Percentiles rank a stretch among this genome's conserved stretches.
Conservation (phyloP, 2,888 invertebrate genomes). For the Stegophylla sp. region DNA sequence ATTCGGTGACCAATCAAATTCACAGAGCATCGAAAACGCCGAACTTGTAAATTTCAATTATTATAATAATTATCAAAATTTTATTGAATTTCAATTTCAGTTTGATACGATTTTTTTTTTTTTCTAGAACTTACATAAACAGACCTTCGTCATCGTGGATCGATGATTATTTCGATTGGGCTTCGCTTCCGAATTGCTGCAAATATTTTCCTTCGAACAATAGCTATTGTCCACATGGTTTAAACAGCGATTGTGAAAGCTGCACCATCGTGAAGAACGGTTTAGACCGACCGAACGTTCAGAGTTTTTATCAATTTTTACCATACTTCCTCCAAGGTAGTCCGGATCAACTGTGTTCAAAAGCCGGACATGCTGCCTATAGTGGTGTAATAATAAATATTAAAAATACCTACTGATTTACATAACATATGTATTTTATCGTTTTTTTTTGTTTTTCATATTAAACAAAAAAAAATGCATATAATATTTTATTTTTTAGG, state of each 20-base stretch:
- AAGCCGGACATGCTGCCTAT: constrained; percentile 87
- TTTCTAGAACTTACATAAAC: constrained; percentile 81
- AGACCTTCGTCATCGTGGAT: constrained; percentile 92
- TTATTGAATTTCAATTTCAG: not conserved
- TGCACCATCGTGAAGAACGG: constrained; percentile 69
- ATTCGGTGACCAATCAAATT: constrained; percentile 80
- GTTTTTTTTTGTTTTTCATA: too few relatives aligned
- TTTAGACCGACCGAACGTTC: constrained; percentile 70
- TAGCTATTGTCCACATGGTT: constrained; percentile 72
- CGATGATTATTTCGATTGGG: constrained; percentile 96
- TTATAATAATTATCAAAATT: not conserved
- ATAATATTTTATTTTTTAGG: too few relatives aligned
- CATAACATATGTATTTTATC: not conserved
- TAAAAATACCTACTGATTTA: not conserved
- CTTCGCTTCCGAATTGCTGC: constrained; percentile 70
- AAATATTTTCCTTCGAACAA: constrained; percentile 70
- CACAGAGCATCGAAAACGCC: constrained; percentile 66
- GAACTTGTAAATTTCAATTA: constrained; percentile 64
- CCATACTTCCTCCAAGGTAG: constrained; percentile 85
- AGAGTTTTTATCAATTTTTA: constrained; percentile 76
- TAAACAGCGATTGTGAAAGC: constrained; percentile 64
- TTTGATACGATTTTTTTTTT: too few relatives aligned
- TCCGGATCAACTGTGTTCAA: constrained; percentile 76
- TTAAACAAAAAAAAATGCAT: too few relatives aligned
- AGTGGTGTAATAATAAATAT: constrained; percentile 68